A percentile compares a stretch with the other conserved stretches of the same genome.
These are phyloP conservation scores for Zophobas morio DNA, from an alignment of 1,140 invertebrate genomes.

Conservation along the genomic window DNA sequence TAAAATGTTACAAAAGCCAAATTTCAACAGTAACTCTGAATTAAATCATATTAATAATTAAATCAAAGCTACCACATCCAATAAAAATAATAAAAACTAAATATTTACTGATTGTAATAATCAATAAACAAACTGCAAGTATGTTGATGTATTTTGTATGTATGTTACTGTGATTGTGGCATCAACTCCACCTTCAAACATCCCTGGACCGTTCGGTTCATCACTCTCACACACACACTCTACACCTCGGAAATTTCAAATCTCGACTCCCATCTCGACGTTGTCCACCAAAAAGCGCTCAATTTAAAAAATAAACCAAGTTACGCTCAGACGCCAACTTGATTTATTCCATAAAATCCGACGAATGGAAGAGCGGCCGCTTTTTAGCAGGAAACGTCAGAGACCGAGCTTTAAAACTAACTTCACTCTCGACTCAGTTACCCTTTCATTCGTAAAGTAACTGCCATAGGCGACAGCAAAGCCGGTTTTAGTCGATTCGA, in stretches of 20 bases:
- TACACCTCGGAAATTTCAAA: constrained; percentile 11
- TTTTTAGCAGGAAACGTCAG: too few species aligned
- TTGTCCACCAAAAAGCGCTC: background rate
- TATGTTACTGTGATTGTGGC: constrained; percentile 66
- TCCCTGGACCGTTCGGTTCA: constrained; percentile 37
- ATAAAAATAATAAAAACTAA: constrained; percentile 63
- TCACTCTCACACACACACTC: constrained; percentile 10
- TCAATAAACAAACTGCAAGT: constrained; percentile 62
- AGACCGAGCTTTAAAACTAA: too few species aligned
- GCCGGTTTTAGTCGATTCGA: background rate
- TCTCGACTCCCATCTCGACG: background rate
- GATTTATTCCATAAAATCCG: background rate
- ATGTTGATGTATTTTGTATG: constrained; percentile 66
- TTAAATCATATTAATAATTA: constrained; percentile 63
- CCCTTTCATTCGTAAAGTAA: background rate
- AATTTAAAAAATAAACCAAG: background rate
- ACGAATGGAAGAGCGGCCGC: too few species aligned
- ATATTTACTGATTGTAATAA: constrained; percentile 63
- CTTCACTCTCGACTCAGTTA: too few species aligned
- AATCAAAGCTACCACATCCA: constrained; percentile 65
- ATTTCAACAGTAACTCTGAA: constrained; percentile 65
- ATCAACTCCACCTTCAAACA: constrained; percentile 44
- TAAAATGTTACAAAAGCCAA: constrained; percentile 59
- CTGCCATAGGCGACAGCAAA: background rate
- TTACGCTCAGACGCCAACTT: background rate